Base-by-base conservation (phyloP, 30 jellyfish, hydroid and myxozoan genomes). In the Turritopsis dohrnii region DNA sequence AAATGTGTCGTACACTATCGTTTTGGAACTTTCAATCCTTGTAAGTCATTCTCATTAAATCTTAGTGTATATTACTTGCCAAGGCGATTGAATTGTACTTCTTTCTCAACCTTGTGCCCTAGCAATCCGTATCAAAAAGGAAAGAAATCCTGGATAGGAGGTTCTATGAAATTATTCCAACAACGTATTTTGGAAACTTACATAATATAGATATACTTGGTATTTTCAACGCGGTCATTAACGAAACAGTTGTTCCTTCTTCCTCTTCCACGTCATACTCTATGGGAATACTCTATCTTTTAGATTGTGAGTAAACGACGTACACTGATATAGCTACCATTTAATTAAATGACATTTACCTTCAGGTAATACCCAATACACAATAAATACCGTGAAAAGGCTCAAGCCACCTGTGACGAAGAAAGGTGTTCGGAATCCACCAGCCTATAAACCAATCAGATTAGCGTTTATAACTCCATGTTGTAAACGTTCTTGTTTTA, bases 351-450 rank as follows among this genome's bases (percentile, higher is more conserved):
- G 60, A 41, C 13, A 30, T 28, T 17, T 86, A 75, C 88, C 65
- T 27, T 27, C 18, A 0, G 96, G 96, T 3, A 88, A 84, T 1
- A 88, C 66, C 84, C 81, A 88, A 30, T 53, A 54, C 31, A 83
- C 65, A 4, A 82, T 66, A 9, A 82, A 21, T 71, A 88, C 25
- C 26, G 80, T 60, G 21, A 54, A 75, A 18, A 88, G 74, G 0
- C 74, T 79, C 65, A 88, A n/a, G 17, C 88, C 29, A 0, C 96
- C 96, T 30, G 85, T 31, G 17, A 79, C 79, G 28, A 88, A 79
- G 79, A 88, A 88, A 8, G 96, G 96, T 26, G 82, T 30, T n/a
- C 53, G 75, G 29, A 88, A 88, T 1, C 91, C 96, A 65, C 96
- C 96, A 54, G 28, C 71, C 96, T 88, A 30, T 23, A 41, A 41